These are phyloP conservation scores for Oreonectes daqikongensis DNA, from an alignment of 2,797 vertebrate genomes.

Conservation along the genomic window DNA sequence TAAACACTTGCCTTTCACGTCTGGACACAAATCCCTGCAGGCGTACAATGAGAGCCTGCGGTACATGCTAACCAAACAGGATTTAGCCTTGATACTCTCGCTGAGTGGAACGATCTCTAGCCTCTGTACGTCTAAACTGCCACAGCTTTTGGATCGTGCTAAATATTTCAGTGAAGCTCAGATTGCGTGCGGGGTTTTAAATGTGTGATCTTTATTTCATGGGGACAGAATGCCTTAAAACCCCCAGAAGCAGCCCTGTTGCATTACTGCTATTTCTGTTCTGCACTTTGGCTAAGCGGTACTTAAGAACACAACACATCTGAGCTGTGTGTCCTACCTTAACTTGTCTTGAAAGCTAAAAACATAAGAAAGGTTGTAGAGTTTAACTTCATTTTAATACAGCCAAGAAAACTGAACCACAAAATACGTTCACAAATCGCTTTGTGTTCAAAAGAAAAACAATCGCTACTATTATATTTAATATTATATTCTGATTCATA, in stretches of 20 bases:
- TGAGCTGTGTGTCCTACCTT: constrained; percentile 40
- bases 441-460: too few species aligned
- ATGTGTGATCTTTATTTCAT: constrained; percentile 80
- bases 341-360: constrained; percentile 22
- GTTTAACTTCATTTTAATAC: constrained; percentile 19
- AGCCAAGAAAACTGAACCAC: background rate
- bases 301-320: constrained; percentile 66
- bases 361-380: background rate
- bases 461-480: too few species aligned
- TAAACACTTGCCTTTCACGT: constrained; percentile 46
- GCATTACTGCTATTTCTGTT: constrained; percentile 59
- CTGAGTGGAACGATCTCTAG: constrained; percentile 60
- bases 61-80: constrained; percentile 63
- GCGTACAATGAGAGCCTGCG: constrained; percentile 59
- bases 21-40: constrained; percentile 67
- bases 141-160: constrained; percentile 67
- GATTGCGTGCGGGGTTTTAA: constrained; percentile 76
- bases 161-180: constrained; percentile 74
- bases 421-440: background rate
- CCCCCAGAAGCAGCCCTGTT: constrained; percentile 65
- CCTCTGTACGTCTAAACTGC: constrained; percentile 65
- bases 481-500: background rate
- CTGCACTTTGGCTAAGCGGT: constrained; percentile 64
- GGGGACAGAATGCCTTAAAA: constrained; percentile 77
- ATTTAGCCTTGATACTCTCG: constrained; percentile 65